phyloP scores from a whole-genome alignment of 2,797 vertebrate genomes.

The Ctenopoma multispine region DNA sequence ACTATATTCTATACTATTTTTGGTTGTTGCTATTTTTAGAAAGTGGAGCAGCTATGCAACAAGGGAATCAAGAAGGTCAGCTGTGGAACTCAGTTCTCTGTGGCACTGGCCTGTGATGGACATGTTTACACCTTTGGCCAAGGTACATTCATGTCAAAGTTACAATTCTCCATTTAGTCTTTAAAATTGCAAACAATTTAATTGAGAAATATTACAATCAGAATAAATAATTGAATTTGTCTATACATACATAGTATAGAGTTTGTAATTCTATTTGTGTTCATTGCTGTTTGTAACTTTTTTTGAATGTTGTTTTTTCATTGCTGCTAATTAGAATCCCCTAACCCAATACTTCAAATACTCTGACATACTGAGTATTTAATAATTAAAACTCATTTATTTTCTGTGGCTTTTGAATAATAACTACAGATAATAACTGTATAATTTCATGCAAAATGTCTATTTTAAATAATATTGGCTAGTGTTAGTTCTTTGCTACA shows the following conservation, averaged over 20 bases:
- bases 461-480: neutral
- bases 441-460: neutral
- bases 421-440: too few species aligned
- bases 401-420: neutral
- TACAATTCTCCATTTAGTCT: neutral
- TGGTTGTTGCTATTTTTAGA: constrained; percentile 70
- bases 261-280: too few species aligned
- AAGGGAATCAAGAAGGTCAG: constrained; percentile 86
- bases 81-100: constrained; percentile 88
- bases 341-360: neutral
- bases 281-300: too few species aligned
- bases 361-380: neutral
- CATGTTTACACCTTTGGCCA: constrained; percentile 88
- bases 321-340: too few species aligned
- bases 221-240: too few species aligned
- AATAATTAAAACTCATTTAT: too few species aligned
- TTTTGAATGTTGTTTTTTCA: too few species aligned
- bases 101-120: constrained; percentile 83
- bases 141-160: constrained; percentile 71
- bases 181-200: too few species aligned
- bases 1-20: too few species aligned
- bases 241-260: too few species aligned
- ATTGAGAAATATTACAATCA: too few species aligned
- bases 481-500: neutral
- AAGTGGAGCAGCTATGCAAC: constrained; percentile 87